Evolutionary conservation across 2,113 vertebrate genomes (phyloP), one percentile per base, ranked within the genome.

Genomic region (Ptilonorhynchus violaceus): DNA sequence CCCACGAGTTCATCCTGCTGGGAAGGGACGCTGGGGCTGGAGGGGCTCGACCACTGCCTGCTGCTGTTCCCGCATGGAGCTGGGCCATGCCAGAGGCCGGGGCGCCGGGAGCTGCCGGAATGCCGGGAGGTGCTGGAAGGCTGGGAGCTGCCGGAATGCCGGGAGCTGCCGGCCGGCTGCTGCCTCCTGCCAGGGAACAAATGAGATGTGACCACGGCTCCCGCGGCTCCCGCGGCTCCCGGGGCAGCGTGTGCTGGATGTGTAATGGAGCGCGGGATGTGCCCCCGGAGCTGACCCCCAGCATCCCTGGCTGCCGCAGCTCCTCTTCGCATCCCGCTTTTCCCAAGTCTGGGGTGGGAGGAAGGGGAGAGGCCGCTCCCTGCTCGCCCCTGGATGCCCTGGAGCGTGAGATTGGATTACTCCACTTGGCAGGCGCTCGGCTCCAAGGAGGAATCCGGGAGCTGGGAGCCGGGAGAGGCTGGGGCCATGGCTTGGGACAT

Each of bases 391-490:
- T 10, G 44, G 44, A 10, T 81, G 91, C 96, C 92, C 91, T 62
- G 81, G 58, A 94, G 94, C 91, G 59, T 50, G 91, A 92, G 96
- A 67, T 92, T 53, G 5, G 64, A 66, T 96, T 73, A 53, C 80
- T 85, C n/a, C 35, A 15, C 23, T 81, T 27, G 23, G 87, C 94
- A n/a, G 30, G 42, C 39, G 1, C 37, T 39, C 37, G 37, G 37
- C 37, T 39, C 37, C 37, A 10, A 39, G 37, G 37, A 39, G 37
- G 13, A 46, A 1, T 5, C 0, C 12, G 1, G 68, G 82, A 21
- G 52, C 39, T 10, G 79, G 24, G 50, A 49, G 73, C 50, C 30
- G 0, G 60, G 56, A 37, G 72, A 31, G 55, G 73, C 18, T 0
- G 22, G 25, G 39, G 5, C 70, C 4, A 4, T 24, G 78, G 87